Base-by-base conservation (phyloP, 2,113 vertebrate species). In the Leucosticte australis region DNA sequence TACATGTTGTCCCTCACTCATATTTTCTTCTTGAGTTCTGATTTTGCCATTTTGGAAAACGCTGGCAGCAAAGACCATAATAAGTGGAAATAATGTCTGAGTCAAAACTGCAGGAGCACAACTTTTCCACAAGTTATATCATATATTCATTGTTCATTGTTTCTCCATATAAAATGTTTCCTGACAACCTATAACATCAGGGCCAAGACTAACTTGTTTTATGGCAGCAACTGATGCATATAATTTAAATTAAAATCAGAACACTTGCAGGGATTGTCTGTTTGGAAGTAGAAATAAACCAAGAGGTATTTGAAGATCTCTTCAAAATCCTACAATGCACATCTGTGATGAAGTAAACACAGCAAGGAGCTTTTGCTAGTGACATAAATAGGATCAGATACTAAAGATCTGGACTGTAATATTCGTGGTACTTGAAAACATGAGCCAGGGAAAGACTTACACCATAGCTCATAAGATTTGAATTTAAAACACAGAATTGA, bases 231-330 rank as follows among this genome's bases (percentile, higher is more conserved):
- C 35, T 86, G 37, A 75, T 79, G 60, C 22, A 15, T 64, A 87
- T 84, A 86, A 88, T 91, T 84, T 88, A 90, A 94, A 94, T 89
- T 68, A 94, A 96, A 94, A 70, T 93, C 90, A 93, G 60, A 79
- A 65, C 35, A 11, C 35, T 95, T 90, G 44, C 80, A 78, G 46
- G 26, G 33, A 56, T 73, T 92, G 44, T 88, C 62, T 92, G 23
- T 74, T 93, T 85, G 64, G 76, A 95, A 91, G 26, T 42, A 88
- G 87, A 93, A 92, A 74, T 42, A 94, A 74, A 87, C 47, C 26
- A 71, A 94, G 74, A 91, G 11, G 27, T 92, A 88, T 87, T 87
- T 90, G 83, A 86, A 94, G 41, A 87, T 33, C 63, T 79, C 85
- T 89, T 42, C 65, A 89, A 87, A 95, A 85, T 70, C 62, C 62